Evolutionary conservation across 1,140 invertebrate species (phyloP).

Genomic region (Zophobas atratus): DNA sequence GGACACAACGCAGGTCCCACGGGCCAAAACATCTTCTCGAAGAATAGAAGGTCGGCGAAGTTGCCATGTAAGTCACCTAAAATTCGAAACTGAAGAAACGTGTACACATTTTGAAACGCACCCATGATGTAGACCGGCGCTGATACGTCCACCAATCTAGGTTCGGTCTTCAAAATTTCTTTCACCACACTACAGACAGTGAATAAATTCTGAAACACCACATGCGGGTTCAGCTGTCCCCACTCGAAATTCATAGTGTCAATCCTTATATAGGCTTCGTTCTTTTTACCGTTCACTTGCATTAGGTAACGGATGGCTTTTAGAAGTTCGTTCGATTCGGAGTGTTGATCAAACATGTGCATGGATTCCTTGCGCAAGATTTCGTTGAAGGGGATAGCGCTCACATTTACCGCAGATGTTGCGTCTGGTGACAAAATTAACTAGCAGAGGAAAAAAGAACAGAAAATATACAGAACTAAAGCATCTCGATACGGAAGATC

Average conservation of each 20-base stretch:
- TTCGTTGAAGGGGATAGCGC: conserved; percentile 51
- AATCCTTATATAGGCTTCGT: conserved; percentile 47
- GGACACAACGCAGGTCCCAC: conserved; percentile 67
- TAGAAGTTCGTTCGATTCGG: conserved; percentile 61
- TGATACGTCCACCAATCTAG: conserved; percentile 65
- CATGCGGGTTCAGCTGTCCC: conserved; percentile 58
- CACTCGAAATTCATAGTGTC: conserved; percentile 54
- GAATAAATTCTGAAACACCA: conserved; percentile 57
- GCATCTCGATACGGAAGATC: too few species aligned
- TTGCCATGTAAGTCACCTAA: conserved; percentile 71
- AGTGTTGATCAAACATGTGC: conserved; percentile 61
- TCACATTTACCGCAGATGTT: conserved; percentile 50
- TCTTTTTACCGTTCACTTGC: conserved; percentile 55
- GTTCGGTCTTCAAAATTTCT: conserved; percentile 65
- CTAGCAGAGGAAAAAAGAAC: too few species aligned
- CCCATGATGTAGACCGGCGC: conserved; percentile 67
- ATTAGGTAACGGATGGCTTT: conserved; percentile 60
- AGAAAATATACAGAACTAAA: too few species aligned
- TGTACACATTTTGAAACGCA: conserved; percentile 55
- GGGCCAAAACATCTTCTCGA: conserved; percentile 69
- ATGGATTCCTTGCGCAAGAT: conserved; percentile 55
- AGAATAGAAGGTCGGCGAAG: conserved; percentile 67
- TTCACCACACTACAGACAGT: conserved; percentile 61
- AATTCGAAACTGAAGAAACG: conserved; percentile 4
- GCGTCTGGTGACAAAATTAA: conserved; percentile 42